These are phyloP conservation scores for Pimpla rufipes DNA, from an alignment of 2,888 invertebrate species.

Conservation along the genomic window DNA sequence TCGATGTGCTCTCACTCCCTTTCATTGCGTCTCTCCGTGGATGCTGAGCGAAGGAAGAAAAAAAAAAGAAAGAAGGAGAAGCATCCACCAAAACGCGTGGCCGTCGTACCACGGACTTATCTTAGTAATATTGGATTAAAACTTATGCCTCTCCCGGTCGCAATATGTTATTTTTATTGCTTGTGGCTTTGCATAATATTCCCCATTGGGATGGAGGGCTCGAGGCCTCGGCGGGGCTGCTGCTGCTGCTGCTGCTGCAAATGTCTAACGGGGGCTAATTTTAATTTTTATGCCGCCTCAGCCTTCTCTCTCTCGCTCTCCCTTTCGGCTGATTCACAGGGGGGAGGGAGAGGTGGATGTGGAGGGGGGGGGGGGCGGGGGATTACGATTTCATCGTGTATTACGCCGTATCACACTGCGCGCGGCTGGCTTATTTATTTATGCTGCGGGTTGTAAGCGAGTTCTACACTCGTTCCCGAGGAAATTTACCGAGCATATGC, in stretches of 20 bases:
- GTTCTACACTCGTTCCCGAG: conserved; percentile 40
- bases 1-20: conserved; percentile 66
- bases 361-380: conserved; percentile 53
- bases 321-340: conserved; percentile 50
- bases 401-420: conserved; percentile 40
- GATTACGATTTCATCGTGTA: conserved; percentile 72
- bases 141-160: conserved; percentile 84
- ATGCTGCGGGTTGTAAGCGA: conserved; percentile 61
- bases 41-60: conserved; percentile 59
- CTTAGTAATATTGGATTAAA: conserved; percentile 86
- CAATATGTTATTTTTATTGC: conserved; percentile 86
- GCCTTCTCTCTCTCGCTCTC: neutral
- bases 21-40: conserved; percentile 67
- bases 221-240: conserved; percentile 51
- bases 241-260: conserved; percentile 13
- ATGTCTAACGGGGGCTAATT: conserved; percentile 80
- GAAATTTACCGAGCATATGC: conserved; percentile 40
- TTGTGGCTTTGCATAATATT: conserved; percentile 85
- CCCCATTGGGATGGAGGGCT: conserved; percentile 68
- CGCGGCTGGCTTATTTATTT: conserved; percentile 64
- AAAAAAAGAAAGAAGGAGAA: conserved; percentile 52
- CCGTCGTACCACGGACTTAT: conserved; percentile 79
- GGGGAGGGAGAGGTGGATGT: neutral
- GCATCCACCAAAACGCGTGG: conserved; percentile 55
- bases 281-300: conserved; percentile 83